These are phyloP conservation scores for Drosophila navojoa DNA, from an alignment of 1,140 invertebrate species.

Conservation along the genomic window DNA sequence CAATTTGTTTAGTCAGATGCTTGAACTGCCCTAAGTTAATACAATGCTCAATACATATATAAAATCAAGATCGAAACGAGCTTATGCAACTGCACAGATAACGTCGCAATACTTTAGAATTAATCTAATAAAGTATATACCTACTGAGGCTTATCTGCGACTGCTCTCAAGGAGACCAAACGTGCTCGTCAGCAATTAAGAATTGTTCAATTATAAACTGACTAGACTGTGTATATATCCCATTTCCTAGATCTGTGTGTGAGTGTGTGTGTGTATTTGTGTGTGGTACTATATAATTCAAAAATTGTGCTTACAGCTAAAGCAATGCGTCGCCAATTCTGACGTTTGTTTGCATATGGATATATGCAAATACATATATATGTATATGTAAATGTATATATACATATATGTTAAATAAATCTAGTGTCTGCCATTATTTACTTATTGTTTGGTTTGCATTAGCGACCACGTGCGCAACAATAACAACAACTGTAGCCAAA, in stretches of 20 bases:
- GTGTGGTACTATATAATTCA: neutral
- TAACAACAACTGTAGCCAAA: slow-evolving; percentile 16
- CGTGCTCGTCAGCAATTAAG: neutral
- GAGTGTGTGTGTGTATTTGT: too few species aligned
- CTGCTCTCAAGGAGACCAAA: neutral
- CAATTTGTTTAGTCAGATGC: neutral
- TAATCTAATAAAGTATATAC: neutral
- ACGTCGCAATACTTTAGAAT: slow-evolving; percentile 3
- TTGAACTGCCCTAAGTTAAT: slow-evolving; percentile 8
- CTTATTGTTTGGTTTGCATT: slow-evolving; percentile 41
- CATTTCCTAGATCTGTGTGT: neutral
- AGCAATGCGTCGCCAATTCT: neutral
- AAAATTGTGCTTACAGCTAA: neutral
- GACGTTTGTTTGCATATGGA: neutral
- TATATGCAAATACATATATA: neutral
- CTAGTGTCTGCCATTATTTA: slow-evolving; percentile 44
- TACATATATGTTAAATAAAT: slow-evolving; percentile 41
- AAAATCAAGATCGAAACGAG: neutral
- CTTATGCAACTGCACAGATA: slow-evolving; percentile 5
- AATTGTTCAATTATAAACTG: neutral
- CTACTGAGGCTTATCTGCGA: slow-evolving; percentile 3
- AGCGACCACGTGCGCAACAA: slow-evolving; percentile 44
- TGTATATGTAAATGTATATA: neutral
- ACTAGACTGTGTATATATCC: neutral
- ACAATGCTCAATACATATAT: too few species aligned